Evolutionary conservation across 2,888 invertebrate genomes (phyloP).

Genomic region (Atrina japonica): DNA sequence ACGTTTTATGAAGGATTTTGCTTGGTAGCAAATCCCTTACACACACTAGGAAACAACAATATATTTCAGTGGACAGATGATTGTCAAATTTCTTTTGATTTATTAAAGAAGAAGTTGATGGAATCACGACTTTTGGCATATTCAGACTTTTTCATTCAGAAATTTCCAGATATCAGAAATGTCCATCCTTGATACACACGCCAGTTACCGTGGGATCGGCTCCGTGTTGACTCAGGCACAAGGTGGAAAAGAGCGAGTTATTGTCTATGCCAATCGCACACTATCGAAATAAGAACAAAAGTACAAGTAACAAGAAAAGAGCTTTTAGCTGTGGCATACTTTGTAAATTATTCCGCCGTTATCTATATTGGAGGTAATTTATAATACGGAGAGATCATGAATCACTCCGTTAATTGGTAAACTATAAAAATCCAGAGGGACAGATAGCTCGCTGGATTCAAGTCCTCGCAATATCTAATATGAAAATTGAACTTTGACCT

Average conservation of each 20-base stretch:
- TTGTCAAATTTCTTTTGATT: conserved; percentile 34
- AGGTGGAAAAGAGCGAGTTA: conserved; percentile 35
- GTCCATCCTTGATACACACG: conserved; percentile 40
- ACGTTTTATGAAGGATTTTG: conserved; percentile 47
- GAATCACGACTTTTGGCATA: conserved; percentile 35
- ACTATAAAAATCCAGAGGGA: conserved; percentile 36
- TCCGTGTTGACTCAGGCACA: conserved; percentile 43
- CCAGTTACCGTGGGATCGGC: conserved; percentile 36
- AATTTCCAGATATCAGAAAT: too few species aligned
- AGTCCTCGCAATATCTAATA: conserved; percentile 12
- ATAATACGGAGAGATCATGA: conserved; percentile 40
- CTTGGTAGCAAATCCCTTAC: conserved; percentile 49
- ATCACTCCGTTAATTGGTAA: conserved; percentile 37
- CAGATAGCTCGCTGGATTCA: conserved; percentile 37
- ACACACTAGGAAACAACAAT: conserved; percentile 36
- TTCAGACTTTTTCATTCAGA: conserved; percentile 30
- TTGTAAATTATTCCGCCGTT: conserved; percentile 39
- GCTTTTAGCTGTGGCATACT: conserved; percentile 39
- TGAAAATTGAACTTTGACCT: conserved; percentile 21
- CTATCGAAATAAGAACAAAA: conserved; percentile 29
- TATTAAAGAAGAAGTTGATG: conserved; percentile 27
- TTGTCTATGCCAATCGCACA: conserved; percentile 44
- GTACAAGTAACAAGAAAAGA: conserved; percentile 43
- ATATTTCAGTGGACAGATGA: conserved; percentile 38
- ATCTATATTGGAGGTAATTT: conserved; percentile 40